These are phyloP conservation scores for Tipula lateralis DNA, from an alignment of 2,888 invertebrate genomes.

Conservation along the genomic window DNA sequence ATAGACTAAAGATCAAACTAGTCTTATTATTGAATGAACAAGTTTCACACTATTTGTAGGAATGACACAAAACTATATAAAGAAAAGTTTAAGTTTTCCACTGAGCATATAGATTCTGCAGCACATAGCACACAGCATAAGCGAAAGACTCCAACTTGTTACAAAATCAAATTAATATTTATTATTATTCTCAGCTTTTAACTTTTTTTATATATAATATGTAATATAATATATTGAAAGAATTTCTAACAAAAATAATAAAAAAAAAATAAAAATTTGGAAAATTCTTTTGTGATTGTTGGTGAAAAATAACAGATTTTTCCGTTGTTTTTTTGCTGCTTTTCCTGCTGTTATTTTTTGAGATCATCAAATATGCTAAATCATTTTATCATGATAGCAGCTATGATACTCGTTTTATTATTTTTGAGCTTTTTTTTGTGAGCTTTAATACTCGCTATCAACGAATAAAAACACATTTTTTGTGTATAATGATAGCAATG, in stretches of 20 bases:
- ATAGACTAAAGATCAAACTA: too few species aligned
- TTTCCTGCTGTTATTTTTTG: not conserved
- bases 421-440: not conserved
- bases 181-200: not conserved
- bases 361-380: slow-evolving; percentile 19
- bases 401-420: not conserved
- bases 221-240: not conserved
- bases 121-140: not conserved
- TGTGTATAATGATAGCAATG: not conserved
- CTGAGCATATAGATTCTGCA: not conserved
- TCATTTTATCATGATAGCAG: not conserved
- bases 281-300: slow-evolving; percentile 19
- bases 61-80: not conserved
- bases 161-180: not conserved
- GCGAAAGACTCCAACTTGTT: not conserved
- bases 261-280: not conserved
- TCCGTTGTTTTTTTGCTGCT: not conserved
- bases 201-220: not conserved
- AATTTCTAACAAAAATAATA: not conserved
- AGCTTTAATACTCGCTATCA: not conserved
- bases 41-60: not conserved
- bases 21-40: too few species aligned
- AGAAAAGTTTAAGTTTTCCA: not conserved
- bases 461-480: not conserved
- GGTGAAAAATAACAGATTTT: slow-evolving; percentile 1